Evolutionary conservation across 2,888 invertebrate species (phyloP), one percentile per base, ranked within the genome.

Genomic region (Drosophila algonquin): DNA sequence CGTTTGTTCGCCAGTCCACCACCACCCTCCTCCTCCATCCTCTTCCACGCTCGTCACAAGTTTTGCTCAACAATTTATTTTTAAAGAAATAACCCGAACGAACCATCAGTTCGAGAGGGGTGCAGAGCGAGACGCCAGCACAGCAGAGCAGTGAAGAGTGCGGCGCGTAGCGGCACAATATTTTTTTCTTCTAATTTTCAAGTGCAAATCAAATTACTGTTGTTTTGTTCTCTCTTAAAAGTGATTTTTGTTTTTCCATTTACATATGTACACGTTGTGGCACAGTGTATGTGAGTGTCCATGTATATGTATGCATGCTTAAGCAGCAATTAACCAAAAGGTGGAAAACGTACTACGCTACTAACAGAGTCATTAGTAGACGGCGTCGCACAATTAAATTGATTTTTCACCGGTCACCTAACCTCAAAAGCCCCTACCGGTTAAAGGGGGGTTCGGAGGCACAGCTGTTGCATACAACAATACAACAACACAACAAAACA

Each of bases 391-490:
- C 40, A 16, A 35, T 57, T 73, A 14, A 69, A 75, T 73, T 73
- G 70, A 73, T 75, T 69, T 69, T 75, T 75, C 70, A 61, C 72
- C 69, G 75, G 71, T 45, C 44, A 44, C 47, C 65, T 48, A 74
- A 74, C 64, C 58, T 55, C 53, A 58, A 40, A 48, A 5, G 45
- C 57, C 46, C 61, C 40, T n/a, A 7, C n/a, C 40, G 40, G 40
- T 40, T 1, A 2, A n/a, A 40, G 2, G 40, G 40, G 40, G 40
- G 40, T 81, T 48, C 81, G 69, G 74, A 84, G 76, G 77, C 79
- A 81, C 87, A 86, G 84, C 88, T 83, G 82, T 88, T 88, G 82
- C 82, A 73, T 61, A 70, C 71, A 77, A 24, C 18, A 60, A 54
- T 44, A 57, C 16, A 35, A 52, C n/a, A 63, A 35, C 6, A 30